Evolutionary conservation across 2,797 vertebrate genomes (phyloP), one percentile per base, ranked within the genome.

Genomic region (Columba guinea): DNA sequence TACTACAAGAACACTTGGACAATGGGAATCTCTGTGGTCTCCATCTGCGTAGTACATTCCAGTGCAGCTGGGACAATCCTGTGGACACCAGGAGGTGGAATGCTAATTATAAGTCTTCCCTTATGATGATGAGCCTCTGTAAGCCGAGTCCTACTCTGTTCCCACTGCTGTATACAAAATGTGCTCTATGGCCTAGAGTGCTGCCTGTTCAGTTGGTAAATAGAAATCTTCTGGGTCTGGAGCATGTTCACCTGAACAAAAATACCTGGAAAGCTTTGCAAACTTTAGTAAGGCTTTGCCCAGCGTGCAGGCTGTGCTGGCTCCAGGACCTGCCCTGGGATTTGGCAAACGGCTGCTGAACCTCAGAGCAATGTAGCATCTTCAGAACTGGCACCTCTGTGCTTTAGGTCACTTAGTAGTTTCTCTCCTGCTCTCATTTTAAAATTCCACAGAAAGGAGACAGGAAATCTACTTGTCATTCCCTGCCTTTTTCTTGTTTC

Each of bases 101-200:
- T 30, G n/a, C 37, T 88, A 84, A 96, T 96, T 84, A 55, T 12
- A 39, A 76, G 53, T 39, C 74, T 84, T 74, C 30, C 26, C 86
- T 86, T 34, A 46, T 3, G 3, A 32, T 10, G 32, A 84, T 44
- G 67, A 74, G 26, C 26, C 21, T 83, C 60, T 87, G 84, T 13
- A 37, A 21, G 34, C 48, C 1, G 2, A 60, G 22, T 49, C 20
- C 77, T 56, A 1, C 30, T 55, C 1, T 0, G 6, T 70, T 92
- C 74, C 64, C 52, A 56, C 27, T 16, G 28, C 59, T 49, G 30
- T 14, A 9, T 55, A 41, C 39, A 70, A 58, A 77, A 65, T 37
- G 65, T 30, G 26, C 55, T 73, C 49, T 55, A 3, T 39, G 39
- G 39, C 48, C 11, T 13, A n/a, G 20, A 32, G 19, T n/a, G 59